Percentiles rank a stretch among this genome's conserved stretches.
Conservation (phyloP, 2,797 vertebrate species). For the Phrynocephalus forsythii region DNA sequence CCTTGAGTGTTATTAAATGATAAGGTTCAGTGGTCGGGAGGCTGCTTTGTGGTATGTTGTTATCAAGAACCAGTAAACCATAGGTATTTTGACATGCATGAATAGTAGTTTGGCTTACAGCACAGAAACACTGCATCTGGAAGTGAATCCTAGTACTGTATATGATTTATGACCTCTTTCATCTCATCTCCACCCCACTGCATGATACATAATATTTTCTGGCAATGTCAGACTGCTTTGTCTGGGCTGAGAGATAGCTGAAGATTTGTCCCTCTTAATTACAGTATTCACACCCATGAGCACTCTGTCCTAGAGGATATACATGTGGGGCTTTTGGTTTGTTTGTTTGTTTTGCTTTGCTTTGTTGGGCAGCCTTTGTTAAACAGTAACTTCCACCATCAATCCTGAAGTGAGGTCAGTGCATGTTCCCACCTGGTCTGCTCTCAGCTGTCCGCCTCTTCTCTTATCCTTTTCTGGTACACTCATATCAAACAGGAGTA, state of each 20-base stretch:
- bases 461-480: conserved; percentile 12
- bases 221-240: conserved; percentile 50
- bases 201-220: conserved; percentile 37
- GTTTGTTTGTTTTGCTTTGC: not conserved
- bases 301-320: conserved; percentile 2
- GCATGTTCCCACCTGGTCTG: not conserved
- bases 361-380: conserved; percentile 32
- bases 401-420: conserved; percentile 22
- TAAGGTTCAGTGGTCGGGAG: conserved; percentile 45
- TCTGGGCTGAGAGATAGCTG: conserved; percentile 68
- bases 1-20: conserved; percentile 64
- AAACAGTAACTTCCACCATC: not conserved
- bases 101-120: conserved; percentile 51
- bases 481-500: not conserved
- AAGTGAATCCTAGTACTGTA: conserved; percentile 41
- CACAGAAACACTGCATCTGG: conserved; percentile 49
- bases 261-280: conserved; percentile 62
- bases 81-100: conserved; percentile 57
- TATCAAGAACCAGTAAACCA: conserved; percentile 61
- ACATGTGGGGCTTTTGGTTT: not conserved
- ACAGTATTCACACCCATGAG: conserved; percentile 18
- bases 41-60: conserved; percentile 52
- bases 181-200: not conserved
- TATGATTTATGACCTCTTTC: conserved; percentile 46
- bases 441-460: not conserved